Evolutionary conservation across 2,888 invertebrate species (phyloP), one percentile per base, ranked within the genome.

Genomic region (Aricia artaxerxes): DNA sequence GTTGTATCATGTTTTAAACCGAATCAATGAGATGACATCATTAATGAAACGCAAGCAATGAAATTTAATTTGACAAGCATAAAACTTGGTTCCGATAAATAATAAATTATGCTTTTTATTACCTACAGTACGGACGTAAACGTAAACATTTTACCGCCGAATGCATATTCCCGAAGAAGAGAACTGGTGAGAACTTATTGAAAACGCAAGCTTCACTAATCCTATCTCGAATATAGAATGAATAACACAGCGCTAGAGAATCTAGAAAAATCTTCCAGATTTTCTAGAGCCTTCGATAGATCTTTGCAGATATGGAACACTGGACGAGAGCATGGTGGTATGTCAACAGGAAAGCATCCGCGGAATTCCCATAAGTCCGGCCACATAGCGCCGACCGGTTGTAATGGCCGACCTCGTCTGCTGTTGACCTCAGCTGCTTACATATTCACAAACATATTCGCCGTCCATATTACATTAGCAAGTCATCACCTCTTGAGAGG

Each of bases 391-490:
- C 64, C 64, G 35, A 69, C 35, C 69, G 69, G 69, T 69, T 64
- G 64, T 64, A 31, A 61, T 69, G 64, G 53, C 53, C 73, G 57
- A 69, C 73, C 49, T 80, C 60, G 77, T 44, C n/a, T 79, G 75
- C 31, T 79, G 78, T 78, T 78, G 78, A 78, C 73, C 78, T 78
- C 78, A 35, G 40, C 53, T 73, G 60, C 69, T 78, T 60, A 73
- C 61, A 73, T 78, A 78, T 78, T 73, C 44, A 73, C 16, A 72
- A 49, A 78, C 64, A 31, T 11, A 64, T 69, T 31, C 35, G 35
- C 69, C 5, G 35, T 35, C 69, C 69, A 35, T 69, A 69, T 69
- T 35, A 69, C 31, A 38, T 69, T 69, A 38, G 35, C 69, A 69
- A 69, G 69, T 69, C 69, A 69, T 69, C 69, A 69, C 38, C 69